Evolutionary conservation across 2,113 vertebrate genomes (phyloP).

Genomic region (Ictalurus furcatus): DNA sequence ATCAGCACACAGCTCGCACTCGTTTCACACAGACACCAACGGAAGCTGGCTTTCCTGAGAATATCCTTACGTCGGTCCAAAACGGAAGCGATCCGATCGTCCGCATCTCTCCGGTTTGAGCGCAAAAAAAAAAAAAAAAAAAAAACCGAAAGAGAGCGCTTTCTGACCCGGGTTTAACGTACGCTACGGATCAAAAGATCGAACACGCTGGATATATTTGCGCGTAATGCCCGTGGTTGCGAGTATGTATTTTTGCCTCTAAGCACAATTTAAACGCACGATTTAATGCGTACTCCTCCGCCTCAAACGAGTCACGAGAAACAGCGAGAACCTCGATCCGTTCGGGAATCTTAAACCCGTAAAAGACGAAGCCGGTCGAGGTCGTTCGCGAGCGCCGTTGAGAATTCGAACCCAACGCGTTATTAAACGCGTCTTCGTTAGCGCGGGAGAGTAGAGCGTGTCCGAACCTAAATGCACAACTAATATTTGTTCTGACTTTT

Average conservation of each 20-base stretch:
- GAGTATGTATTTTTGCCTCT: too few species aligned
- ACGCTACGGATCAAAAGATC: too few species aligned
- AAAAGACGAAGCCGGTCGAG: too few species aligned
- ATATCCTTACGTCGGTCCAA: neutral
- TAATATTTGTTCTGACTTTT: neutral
- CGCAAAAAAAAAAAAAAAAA: too few species aligned
- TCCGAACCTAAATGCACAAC: neutral
- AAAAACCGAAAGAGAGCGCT: too few species aligned
- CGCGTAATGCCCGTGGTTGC: too few species aligned
- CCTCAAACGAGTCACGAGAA: neutral
- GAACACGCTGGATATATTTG: too few species aligned
- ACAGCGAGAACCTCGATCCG: neutral
- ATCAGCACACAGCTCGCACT: neutral
- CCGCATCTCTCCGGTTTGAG: neutral
- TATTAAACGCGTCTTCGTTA: neutral
- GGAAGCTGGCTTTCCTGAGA: conserved; percentile 4
- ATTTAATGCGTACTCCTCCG: too few species aligned
- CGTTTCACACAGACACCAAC: neutral
- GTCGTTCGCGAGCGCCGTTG: neutral
- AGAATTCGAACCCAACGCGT: neutral
- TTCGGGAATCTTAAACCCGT: neutral
- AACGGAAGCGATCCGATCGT: neutral
- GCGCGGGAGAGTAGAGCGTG: neutral
- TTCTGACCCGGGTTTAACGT: too few species aligned
- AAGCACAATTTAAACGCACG: too few species aligned